phyloP scores from a whole-genome alignment of 2,888 invertebrate species.

The Acrobasis suavella region DNA sequence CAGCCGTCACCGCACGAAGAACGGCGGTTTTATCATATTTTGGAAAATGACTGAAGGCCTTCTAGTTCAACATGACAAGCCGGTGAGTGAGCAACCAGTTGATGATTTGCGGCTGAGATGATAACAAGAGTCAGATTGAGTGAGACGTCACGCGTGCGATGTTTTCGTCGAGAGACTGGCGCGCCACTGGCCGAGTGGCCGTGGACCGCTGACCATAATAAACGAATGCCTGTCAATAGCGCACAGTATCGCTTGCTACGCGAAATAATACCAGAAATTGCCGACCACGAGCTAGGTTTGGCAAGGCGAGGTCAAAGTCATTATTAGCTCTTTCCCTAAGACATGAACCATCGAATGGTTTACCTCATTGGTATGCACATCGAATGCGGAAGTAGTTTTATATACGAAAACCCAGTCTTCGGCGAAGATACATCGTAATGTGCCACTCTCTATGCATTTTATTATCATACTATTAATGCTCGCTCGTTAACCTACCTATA shows the following conservation, averaged over 20 bases:
- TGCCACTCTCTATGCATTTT: constrained; percentile 6
- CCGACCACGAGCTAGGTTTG: neutral
- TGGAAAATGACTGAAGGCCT: constrained; percentile 81
- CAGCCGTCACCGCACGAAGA: constrained; percentile 75
- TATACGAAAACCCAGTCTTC: neutral
- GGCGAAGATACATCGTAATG: constrained; percentile 7
- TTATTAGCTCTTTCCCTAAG: constrained; percentile 4
- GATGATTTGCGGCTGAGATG: neutral
- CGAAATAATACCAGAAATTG: constrained; percentile 12
- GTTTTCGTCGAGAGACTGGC: constrained; percentile 3
- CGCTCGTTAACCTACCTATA: constrained; percentile 4
- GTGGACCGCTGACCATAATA: constrained; percentile 17
- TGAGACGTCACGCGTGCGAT: constrained; percentile 8
- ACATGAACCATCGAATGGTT: neutral
- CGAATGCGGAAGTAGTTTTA: neutral
- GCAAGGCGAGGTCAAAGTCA: constrained; percentile 13
- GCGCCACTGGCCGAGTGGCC: constrained; percentile 14
- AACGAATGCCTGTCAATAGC: constrained; percentile 16
- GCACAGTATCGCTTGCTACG: constrained; percentile 5
- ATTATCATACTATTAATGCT: constrained; percentile 17
- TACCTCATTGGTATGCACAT: neutral
- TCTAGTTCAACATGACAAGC: constrained; percentile 67
- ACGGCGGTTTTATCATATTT: constrained; percentile 79
- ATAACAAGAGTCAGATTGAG: constrained; percentile 1
- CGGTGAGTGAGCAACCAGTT: constrained; percentile 62